Evolutionary conservation across 2,888 invertebrate species (phyloP).

Genomic region (Leptinotarsa rubiginosa): DNA sequence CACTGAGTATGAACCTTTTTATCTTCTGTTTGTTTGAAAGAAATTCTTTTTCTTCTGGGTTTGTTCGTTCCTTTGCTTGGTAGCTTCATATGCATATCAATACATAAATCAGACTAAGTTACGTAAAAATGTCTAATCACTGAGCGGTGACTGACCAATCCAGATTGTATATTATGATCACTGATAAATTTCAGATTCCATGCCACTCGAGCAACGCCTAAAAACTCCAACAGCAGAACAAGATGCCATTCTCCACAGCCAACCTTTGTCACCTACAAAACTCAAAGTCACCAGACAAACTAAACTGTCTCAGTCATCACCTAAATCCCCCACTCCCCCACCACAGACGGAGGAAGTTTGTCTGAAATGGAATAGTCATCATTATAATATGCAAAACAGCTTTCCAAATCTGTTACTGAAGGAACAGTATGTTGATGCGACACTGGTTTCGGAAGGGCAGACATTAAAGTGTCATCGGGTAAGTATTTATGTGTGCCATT

Average conservation of each 20-base stretch:
- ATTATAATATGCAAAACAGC: constrained; percentile 69
- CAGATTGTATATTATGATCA: neutral
- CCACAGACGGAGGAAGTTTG: constrained; percentile 60
- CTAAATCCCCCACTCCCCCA: constrained; percentile 37
- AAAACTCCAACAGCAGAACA: constrained; percentile 38
- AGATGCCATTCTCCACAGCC: constrained; percentile 55
- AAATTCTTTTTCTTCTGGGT: too few relatives aligned
- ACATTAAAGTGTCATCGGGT: constrained; percentile 70
- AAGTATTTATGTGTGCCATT: constrained; percentile 33
- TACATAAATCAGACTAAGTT: too few relatives aligned
- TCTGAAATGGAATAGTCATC: constrained; percentile 71
- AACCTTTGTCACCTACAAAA: constrained; percentile 61
- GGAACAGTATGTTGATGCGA: constrained; percentile 70
- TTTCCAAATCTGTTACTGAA: constrained; percentile 68
- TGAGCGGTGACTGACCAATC: neutral
- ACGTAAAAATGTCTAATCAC: too few relatives aligned
- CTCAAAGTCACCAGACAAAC: constrained; percentile 60
- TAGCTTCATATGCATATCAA: too few relatives aligned
- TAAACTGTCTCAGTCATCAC: constrained; percentile 39
- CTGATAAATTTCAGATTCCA: constrained; percentile 54
- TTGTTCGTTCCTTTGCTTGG: too few relatives aligned
- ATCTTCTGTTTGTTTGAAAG: too few relatives aligned
- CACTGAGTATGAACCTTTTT: too few relatives aligned
- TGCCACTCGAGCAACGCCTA: constrained; percentile 58
- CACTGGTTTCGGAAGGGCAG: constrained; percentile 69